Percentiles rank a stretch among this genome's conserved stretches.
These are phyloP conservation scores for Caenorhabditis angaria DNA, from an alignment of 2,888 invertebrate species.

Conservation along the genomic window DNA sequence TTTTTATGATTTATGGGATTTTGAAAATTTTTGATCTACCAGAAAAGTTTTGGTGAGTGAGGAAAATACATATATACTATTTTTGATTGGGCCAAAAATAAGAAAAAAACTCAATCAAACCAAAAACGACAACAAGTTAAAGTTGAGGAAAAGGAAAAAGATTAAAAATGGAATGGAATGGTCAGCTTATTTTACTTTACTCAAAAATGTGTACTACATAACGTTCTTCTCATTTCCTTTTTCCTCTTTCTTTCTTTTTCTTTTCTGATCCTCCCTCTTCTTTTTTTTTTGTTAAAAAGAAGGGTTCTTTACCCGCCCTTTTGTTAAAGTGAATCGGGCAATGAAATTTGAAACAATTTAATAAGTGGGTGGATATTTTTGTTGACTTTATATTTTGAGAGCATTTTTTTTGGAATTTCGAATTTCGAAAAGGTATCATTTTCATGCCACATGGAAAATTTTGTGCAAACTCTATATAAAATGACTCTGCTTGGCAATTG, in stretches of 20 bases:
- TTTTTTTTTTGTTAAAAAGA: too few relatives aligned
- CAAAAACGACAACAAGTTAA: neutral
- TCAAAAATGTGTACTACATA: conserved; percentile 1
- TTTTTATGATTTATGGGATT: too few relatives aligned
- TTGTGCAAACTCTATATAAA: too few relatives aligned
- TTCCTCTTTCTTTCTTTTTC: neutral
- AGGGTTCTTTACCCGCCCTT: neutral
- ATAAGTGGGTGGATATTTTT: neutral
- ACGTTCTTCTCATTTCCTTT: conserved; percentile 1
- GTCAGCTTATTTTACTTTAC: neutral
- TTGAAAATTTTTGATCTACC: too few relatives aligned
- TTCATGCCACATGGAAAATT: too few relatives aligned
- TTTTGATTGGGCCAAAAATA: too few relatives aligned
- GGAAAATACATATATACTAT: too few relatives aligned
- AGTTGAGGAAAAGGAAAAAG: neutral
- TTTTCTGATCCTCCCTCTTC: neutral
- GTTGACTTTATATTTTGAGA: neutral
- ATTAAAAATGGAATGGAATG: too few relatives aligned
- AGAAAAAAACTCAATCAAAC: too few relatives aligned
- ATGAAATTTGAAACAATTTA: conserved; percentile 4
- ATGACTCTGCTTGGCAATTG: too few relatives aligned
- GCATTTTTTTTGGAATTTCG: neutral
- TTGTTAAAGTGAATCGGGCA: neutral
- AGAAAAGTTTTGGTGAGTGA: too few relatives aligned
- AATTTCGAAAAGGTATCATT: neutral